phyloP scores from a whole-genome alignment of 53 echinoderm and acorn worm genomes.

The Echinarachnius parma region DNA sequence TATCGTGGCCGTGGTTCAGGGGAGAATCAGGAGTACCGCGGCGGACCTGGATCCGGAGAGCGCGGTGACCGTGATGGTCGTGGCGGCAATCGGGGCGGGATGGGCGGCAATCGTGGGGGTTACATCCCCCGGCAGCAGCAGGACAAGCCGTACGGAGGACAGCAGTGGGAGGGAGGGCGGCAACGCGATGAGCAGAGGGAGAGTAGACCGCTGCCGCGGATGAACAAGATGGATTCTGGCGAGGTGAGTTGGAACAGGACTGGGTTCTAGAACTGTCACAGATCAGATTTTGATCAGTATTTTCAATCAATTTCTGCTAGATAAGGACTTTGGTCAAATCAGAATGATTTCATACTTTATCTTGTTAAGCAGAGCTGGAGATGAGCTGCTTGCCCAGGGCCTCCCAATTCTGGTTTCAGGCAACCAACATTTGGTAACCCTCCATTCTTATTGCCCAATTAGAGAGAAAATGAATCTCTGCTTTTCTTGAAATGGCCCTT shows the following conservation, averaged over 20 bases:
- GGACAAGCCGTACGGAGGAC: conserved; percentile 21
- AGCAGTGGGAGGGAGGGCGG: conserved; percentile 9
- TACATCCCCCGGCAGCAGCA: not conserved
- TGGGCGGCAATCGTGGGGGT: not conserved
- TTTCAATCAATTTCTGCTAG: too few relatives aligned
- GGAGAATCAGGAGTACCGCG: conserved; percentile 13
- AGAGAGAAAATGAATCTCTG: too few relatives aligned
- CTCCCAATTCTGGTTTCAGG: too few relatives aligned
- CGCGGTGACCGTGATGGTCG: conserved; percentile 12
- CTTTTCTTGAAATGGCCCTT: too few relatives aligned
- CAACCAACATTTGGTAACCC: too few relatives aligned
- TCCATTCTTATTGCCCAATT: too few relatives aligned
- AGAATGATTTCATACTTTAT: too few relatives aligned
- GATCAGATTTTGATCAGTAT: too few relatives aligned
- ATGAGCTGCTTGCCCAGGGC: too few relatives aligned
- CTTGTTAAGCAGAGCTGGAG: too few relatives aligned
- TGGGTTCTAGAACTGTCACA: too few relatives aligned
- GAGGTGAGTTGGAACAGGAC: conserved; percentile 75
- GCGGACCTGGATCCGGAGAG: not conserved
- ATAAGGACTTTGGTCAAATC: too few relatives aligned
- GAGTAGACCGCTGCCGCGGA: conserved; percentile 60
- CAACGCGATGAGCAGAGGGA: conserved; percentile 26
- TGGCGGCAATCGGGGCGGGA: conserved; percentile 13
- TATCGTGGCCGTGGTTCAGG: conserved; percentile 28
- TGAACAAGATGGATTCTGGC: conserved; percentile 71